Evolutionary conservation across 2,113 vertebrate genomes (phyloP).

Genomic region (Toxotes jaculatrix): DNA sequence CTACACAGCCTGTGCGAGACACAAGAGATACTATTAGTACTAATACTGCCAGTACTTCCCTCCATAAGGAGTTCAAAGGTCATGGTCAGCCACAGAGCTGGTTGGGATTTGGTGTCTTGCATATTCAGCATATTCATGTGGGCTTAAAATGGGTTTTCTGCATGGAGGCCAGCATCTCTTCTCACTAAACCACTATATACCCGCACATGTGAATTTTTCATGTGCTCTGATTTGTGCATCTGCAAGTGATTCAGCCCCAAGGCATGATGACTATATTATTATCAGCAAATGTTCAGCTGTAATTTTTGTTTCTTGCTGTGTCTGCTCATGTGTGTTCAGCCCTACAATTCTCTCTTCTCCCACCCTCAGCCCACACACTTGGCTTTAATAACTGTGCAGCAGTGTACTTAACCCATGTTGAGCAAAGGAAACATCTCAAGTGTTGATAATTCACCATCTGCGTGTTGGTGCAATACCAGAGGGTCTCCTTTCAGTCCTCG

Average conservation of each 20-base stretch:
- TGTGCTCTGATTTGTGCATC: conserved; percentile 27
- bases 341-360: conserved; percentile 45
- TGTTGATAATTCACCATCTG: background rate
- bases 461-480: conserved; percentile 14
- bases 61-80: conserved; percentile 26
- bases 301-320: conserved; percentile 40
- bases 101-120: conserved; percentile 19
- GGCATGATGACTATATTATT: conserved; percentile 45
- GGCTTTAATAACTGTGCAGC: conserved; percentile 40
- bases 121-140: conserved; percentile 31
- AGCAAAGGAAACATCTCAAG: conserved; percentile 23
- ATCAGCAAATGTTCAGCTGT: conserved; percentile 45
- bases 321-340: conserved; percentile 46
- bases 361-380: conserved; percentile 42
- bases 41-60: background rate
- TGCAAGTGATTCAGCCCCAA: conserved; percentile 16
- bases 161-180: conserved; percentile 23
- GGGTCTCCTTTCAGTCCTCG: conserved; percentile 22
- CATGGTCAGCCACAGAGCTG: conserved; percentile 21
- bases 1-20: background rate
- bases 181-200: conserved; percentile 26
- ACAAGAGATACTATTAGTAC: background rate
- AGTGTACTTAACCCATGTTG: conserved; percentile 35
- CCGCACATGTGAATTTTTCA: conserved; percentile 34
- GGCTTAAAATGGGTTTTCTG: conserved; percentile 33